Evolutionary conservation across 2,797 vertebrate species (phyloP), one percentile per base, ranked within the genome.

Genomic region (Sebastes nivosus): DNA sequence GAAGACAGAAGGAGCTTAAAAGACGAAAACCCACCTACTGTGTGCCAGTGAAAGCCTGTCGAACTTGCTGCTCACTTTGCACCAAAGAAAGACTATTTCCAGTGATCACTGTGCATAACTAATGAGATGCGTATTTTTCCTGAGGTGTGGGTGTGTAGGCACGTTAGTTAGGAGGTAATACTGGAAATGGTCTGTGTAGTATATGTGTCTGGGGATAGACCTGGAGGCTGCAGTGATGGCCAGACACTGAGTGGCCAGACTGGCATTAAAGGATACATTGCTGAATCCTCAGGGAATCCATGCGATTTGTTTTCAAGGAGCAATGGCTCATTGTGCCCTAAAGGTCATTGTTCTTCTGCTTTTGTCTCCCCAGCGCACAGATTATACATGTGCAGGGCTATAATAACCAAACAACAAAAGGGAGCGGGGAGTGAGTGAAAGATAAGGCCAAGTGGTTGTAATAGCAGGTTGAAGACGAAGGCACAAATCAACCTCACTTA

Each of bases 261-360:
- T 66, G 76, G 61, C 76, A 64, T 29, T 73, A 52, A 72, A 72
- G 36, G 38, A 79, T 25, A 42, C 27, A 4, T 42, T 8, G 13
- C 57, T 50, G 18, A 75, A 71, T 84, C 77, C 74, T 67, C 0
- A 2, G 76, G 70, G 81, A 89, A 64, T 80, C 60, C 12, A 29
- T 84, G 80, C 74, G 63, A 89, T 92, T 87, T 77, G 34, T 88
- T 87, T 87, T 91, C 34, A 71, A 77, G 72, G 64, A 83, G 77
- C 70, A 50, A 78, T 2, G 20, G 25, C 74, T 92, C 67, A 78
- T 84, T 81, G 57, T 78, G 72, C 60, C 88, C 60, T 42, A 90
- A 89, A 92, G 87, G 92, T 94, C 88, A 83, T 82, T 75, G 79
- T 88, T 90, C 65, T 67, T 77, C 77, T 55, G 75, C 81, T 88